Conservation (phyloP, 2,888 invertebrate species). For the Pristionchus mayeri region DNA sequence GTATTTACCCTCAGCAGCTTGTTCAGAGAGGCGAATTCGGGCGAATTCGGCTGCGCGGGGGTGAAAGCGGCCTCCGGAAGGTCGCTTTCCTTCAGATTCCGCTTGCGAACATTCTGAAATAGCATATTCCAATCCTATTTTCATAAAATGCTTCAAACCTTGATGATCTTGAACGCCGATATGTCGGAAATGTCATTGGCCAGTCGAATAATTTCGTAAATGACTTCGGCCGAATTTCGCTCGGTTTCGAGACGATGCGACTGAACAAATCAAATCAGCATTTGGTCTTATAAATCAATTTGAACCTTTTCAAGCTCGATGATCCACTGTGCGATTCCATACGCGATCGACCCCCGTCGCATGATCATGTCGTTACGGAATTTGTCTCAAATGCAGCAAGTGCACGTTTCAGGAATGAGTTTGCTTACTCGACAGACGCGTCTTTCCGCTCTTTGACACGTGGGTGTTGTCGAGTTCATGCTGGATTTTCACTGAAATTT, state of each 20-base stretch:
- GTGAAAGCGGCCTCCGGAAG: constrained; percentile 4
- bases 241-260: constrained; percentile 12
- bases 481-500: neutral
- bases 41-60: neutral
- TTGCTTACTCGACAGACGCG: neutral
- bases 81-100: neutral
- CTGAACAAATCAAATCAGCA: neutral
- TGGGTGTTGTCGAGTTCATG: constrained; percentile 12
- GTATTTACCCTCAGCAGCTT: constrained; percentile 8
- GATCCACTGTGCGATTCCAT: constrained; percentile 16
- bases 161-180: constrained; percentile 28
- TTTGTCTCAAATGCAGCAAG: neutral
- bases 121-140: neutral
- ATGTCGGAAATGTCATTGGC: constrained; percentile 15
- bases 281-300: neutral
- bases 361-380: constrained; percentile 15
- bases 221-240: constrained; percentile 8
- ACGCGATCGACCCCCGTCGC: neutral
- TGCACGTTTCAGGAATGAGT: neutral
- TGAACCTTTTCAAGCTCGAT: neutral
- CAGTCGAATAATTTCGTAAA: constrained; percentile 24
- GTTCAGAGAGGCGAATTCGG: neutral
- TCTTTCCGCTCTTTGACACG: constrained; percentile 13
- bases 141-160: neutral
- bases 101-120: constrained; percentile 27